phyloP scores from a whole-genome alignment of 2,113 vertebrate species.

The Microcebus griseorufus region DNA sequence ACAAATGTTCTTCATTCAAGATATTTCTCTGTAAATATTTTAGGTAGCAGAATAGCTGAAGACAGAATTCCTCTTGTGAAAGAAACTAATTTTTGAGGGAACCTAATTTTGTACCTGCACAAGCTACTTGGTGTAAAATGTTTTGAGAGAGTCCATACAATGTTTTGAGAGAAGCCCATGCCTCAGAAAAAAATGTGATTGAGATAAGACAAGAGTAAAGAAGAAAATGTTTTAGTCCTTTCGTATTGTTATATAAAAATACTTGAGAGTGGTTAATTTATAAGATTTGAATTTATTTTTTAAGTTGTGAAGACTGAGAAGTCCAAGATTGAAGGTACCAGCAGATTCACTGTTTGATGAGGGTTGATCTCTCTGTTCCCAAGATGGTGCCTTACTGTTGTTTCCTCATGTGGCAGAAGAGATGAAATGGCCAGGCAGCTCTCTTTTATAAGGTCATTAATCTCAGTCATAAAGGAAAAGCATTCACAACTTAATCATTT shows the following conservation, averaged over 20 bases:
- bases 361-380: not conserved
- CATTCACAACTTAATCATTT: not conserved
- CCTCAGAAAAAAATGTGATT: not conserved
- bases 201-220: not conserved
- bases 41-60: not conserved
- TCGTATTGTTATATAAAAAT: not conserved
- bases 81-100: not conserved
- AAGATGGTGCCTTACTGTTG: no score
- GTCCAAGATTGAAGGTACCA: no score
- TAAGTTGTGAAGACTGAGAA: not conserved
- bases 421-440: not conserved
- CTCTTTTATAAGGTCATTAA: not conserved
- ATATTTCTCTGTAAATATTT: not conserved
- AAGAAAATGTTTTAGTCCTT: not conserved
- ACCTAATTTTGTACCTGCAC: not conserved
- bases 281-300: not conserved
- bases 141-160: not conserved
- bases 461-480: not conserved
- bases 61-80: not conserved
- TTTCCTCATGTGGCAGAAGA: not conserved
- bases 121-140: not conserved
- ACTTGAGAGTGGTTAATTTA: no score
- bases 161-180: not conserved
- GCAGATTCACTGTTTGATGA: not conserved
- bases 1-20: not conserved